Base-by-base conservation (phyloP, 2,888 invertebrate species). In the Drosophila affinis region DNA sequence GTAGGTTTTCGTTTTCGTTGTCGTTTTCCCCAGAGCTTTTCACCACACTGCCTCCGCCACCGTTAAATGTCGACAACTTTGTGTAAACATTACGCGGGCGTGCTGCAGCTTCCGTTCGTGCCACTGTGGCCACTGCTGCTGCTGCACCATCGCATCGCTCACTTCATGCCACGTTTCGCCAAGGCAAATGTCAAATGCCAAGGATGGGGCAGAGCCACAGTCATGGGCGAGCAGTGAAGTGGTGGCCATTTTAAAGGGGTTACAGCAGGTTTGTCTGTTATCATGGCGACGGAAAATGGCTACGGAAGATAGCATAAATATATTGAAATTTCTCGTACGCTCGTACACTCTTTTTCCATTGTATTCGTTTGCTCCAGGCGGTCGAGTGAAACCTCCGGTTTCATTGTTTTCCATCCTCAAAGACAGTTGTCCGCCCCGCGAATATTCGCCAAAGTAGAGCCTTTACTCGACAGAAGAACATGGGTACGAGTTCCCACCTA, bases 101-200 rank as follows among this genome's bases (percentile, higher is more conserved):
- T 47, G 54, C 54, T 52, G 63, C 39, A 56, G 52, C 64, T 75
- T 45, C 45, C 61, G 61, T 59, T 70, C 60, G 54, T 60, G 52
- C 58, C 39, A 32, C 39, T 57, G 24, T 24, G 4, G 24, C 24
- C 24, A 52, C 53, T 59, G 34, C 39, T 48, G 46, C 55, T 51
- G 67, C 49, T 65, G 44, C 53, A 49, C 55, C 49, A 47, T 32
- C 52, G 56, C 49, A 47, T 32, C 52, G 56, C 59, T 65, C 58
- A 62, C 39, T 56, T 39, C 18, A 21, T 21, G 18, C 45, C 18
- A 18, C 39, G 6, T 34, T n/a, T 21, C 29, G n/a, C 52, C 29
- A 21, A 34, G 12, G 52, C 18, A 87, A 85, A 85, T 85, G 88
- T 79, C 85, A 88, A 85, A 81, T 83, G 85, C 84, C 87, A 85